A percentile compares a stretch with the other conserved stretches of the same genome.
Conservation (phyloP, 2,888 invertebrate species). For the Alloscopus bannaensis region DNA sequence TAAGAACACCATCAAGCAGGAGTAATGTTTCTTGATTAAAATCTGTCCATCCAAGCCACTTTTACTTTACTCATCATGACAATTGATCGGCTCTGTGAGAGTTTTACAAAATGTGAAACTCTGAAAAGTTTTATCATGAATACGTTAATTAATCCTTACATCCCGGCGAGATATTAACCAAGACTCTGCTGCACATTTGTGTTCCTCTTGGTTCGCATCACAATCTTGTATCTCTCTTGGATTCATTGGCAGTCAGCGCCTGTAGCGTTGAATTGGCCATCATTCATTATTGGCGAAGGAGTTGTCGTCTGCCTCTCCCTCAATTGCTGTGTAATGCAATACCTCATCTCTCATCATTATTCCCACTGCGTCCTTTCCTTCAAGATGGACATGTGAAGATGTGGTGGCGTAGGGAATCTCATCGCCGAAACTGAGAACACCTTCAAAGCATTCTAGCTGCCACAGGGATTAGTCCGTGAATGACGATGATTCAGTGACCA, state of each 20-base stretch:
- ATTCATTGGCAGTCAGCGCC: neutral
- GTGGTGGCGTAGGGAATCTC: neutral
- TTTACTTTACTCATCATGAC: too few species aligned
- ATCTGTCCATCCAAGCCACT: neutral
- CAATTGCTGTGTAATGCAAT: neutral
- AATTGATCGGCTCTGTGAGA: too few species aligned
- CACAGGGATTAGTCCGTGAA: too few species aligned
- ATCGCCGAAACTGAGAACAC: neutral
- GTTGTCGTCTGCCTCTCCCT: neutral
- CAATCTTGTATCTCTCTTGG: neutral
- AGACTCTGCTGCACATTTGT: neutral
- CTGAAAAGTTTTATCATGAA: constrained; percentile 10
- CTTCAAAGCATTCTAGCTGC: neutral
- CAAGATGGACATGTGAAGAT: neutral
- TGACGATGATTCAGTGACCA: too few species aligned
- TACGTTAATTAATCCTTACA: constrained; percentile 20
- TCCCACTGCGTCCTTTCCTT: neutral
- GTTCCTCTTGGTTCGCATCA: neutral
- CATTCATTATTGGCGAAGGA: constrained; percentile 23
- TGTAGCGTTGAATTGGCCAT: constrained; percentile 7
- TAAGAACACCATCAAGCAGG: too few species aligned
- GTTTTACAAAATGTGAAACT: too few species aligned
- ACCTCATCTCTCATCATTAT: neutral
- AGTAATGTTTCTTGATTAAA: too few species aligned
- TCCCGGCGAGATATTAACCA: neutral